These are phyloP conservation scores for Psix sp. DNA, from an alignment of 1,140 invertebrate species.

Conservation along the genomic window DNA sequence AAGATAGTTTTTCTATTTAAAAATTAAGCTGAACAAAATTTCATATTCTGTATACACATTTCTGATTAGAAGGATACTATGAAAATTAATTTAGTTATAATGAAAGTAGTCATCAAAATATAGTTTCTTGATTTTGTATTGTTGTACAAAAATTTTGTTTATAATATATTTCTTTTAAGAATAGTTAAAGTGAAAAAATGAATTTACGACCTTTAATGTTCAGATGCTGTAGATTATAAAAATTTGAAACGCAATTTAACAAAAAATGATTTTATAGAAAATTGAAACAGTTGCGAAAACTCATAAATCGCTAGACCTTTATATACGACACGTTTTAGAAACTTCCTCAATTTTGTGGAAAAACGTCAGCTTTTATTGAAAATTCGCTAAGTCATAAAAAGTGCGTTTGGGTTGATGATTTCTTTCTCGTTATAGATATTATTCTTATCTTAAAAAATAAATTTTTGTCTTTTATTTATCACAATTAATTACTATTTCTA, in stretches of 20 bases:
- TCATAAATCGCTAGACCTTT: constrained; percentile 45
- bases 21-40: too few species aligned
- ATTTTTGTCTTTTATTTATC: constrained; percentile 4
- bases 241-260: constrained; percentile 10
- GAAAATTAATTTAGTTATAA: neutral
- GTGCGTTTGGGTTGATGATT: constrained; percentile 22
- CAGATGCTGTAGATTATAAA: neutral
- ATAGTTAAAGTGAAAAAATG: too few species aligned
- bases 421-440: constrained; percentile 15
- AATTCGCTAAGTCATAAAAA: constrained; percentile 32
- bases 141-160: neutral
- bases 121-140: too few species aligned
- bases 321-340: constrained; percentile 28
- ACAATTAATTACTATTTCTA: constrained; percentile 1
- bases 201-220: neutral
- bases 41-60: too few species aligned
- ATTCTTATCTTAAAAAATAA: constrained; percentile 19
- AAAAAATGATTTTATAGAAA: constrained; percentile 25
- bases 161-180: too few species aligned
- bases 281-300: constrained; percentile 40
- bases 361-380: constrained; percentile 28
- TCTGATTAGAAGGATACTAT: too few species aligned
- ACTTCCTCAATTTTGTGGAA: constrained; percentile 34
- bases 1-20: too few species aligned
- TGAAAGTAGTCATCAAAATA: neutral